Conservation (phyloP, 2,113 vertebrate species). For the Chloroceryle aenea region DNA sequence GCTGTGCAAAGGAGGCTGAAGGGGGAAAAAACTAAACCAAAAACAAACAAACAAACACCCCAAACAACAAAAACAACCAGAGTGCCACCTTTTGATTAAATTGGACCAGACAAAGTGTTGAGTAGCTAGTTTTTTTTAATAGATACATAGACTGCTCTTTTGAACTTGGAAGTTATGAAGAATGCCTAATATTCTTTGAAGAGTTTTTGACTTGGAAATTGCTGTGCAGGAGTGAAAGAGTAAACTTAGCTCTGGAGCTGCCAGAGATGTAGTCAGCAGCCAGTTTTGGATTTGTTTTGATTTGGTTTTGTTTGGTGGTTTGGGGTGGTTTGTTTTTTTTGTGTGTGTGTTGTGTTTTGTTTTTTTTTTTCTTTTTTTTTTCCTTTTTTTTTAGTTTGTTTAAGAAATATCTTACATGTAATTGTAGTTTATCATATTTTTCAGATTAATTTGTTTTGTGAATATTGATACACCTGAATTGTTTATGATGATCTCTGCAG, state of each 20-base stretch:
- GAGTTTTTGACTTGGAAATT: neutral
- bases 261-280: neutral
- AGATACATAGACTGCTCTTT: neutral
- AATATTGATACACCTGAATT: neutral
- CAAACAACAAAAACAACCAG: neutral
- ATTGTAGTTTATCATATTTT: neutral
- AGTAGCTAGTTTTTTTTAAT: neutral
- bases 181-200: neutral
- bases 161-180: neutral
- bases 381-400: too few relatives aligned
- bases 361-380: too few relatives aligned
- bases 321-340: neutral
- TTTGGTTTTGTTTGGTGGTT: too few relatives aligned
- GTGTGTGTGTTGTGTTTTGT: neutral
- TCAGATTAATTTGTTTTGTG: neutral
- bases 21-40: fast-evolving
- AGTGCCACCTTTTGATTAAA: neutral
- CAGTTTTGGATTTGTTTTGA: neutral
- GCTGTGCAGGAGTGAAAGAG: neutral
- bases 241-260: neutral
- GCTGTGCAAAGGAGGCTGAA: neutral
- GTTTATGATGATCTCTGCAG: neutral
- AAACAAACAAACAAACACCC: neutral
- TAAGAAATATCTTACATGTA: neutral
- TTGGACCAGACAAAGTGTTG: neutral